Evolutionary conservation across 2,888 invertebrate genomes (phyloP), one percentile per base, ranked within the genome.

Genomic region (Limulus polyphemus): DNA sequence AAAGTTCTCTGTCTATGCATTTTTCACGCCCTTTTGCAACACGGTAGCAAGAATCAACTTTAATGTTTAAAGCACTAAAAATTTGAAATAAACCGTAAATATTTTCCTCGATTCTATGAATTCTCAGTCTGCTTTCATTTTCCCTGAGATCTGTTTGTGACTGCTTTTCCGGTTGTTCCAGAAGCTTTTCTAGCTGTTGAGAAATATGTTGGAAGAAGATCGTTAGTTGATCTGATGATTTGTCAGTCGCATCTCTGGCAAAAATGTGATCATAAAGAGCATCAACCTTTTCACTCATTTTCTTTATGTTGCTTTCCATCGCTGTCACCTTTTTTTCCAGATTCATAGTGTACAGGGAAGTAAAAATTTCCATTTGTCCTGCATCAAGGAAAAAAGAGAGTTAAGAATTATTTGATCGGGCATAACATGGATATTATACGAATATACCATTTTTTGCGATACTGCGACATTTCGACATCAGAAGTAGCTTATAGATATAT

Each of bases 271-370:
- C 62, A 13, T 64, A 64, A 47, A 66, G 62, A 51, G 63, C 64
- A 11, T 56, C 52, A n/a, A 66, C 58, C 59, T 66, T 66, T 14
- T 16, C 56, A 13, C 57, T 13, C 14, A 66, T 51, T 10, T 56
- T 58, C 11, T 57, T 54, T 9, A 66, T 16, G 14, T 56, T 55
- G n/a, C 51, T 46, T 55, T 66, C 74, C 49, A 78, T 72, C 12
- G 75, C 71, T 11, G 76, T 72, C 60, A 80, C 72, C 68, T 77
- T 77, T 46, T 78, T 77, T 68, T 80, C 79, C 59, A 80, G 68
- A 60, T 77, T 76, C 16, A 72, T 74, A 58, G 77, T 67, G 69
- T 78, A 79, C 13, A 78, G 70, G 10, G 72, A 72, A 69, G 76
- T 77, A 73, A 78, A 77, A 68, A 74, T 75, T 62, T 77, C 77